A percentile compares a stretch with the other conserved stretches of the same genome.
Evolutionary conservation across 2,113 vertebrate genomes (phyloP).

Genomic region (Synchiropus splendidus): DNA sequence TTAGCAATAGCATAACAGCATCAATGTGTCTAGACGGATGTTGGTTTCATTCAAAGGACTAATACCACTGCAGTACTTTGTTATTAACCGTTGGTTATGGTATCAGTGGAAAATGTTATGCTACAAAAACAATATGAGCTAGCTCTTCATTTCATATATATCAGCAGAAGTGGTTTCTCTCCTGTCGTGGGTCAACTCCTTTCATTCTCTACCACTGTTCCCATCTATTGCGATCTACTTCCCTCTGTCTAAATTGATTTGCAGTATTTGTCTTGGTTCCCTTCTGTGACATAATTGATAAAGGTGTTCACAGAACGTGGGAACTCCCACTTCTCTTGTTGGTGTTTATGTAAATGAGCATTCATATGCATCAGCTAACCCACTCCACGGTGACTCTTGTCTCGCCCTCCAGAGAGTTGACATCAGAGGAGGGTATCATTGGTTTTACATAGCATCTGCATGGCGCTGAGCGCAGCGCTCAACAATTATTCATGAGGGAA

Average conservation of each 20-base stretch:
- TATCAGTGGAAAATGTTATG: no score
- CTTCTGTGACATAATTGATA: constrained; percentile 48
- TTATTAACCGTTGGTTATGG: no score
- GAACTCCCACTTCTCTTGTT: constrained; percentile 30
- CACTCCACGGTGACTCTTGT: constrained; percentile 39
- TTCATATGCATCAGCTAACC: constrained; percentile 60
- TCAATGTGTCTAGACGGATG: no score
- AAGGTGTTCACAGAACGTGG: constrained; percentile 29
- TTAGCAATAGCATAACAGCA: no score
- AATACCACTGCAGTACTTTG: no score
- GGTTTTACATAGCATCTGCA: constrained; percentile 55
- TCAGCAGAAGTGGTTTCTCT: no score
- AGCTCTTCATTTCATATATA: no score
- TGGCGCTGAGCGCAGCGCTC: constrained; percentile 38
- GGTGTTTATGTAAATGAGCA: constrained; percentile 53
- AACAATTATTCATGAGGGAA: constrained; percentile 76
- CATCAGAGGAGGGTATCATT: constrained; percentile 58
- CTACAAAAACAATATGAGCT: no score
- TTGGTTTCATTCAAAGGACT: no score
- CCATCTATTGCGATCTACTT: not conserved
- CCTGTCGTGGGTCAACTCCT: no score
- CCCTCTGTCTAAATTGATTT: constrained; percentile 16
- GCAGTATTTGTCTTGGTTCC: constrained; percentile 29
- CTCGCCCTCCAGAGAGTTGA: constrained; percentile 50
- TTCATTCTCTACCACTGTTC: not conserved